phyloP scores from a whole-genome alignment of 2,888 invertebrate species.

The Hirtodrosophila duncani region DNA sequence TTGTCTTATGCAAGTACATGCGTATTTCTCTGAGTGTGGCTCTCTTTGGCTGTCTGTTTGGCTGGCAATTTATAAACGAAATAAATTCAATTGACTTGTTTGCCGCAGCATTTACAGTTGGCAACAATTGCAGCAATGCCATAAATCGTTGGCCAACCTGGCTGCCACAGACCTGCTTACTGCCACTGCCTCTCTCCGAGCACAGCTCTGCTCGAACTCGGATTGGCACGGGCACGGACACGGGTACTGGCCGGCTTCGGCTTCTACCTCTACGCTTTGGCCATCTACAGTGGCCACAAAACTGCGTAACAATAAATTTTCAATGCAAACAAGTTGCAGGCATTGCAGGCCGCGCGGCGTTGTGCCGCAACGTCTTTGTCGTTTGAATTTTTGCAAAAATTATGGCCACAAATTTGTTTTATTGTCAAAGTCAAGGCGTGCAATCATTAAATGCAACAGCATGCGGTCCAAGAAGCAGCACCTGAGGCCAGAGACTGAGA shows the following conservation, averaged over 20 bases:
- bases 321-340: slow-evolving; percentile 70
- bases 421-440: slow-evolving; percentile 74
- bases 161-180: neutral
- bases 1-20: too few relatives aligned
- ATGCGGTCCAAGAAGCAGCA: slow-evolving; percentile 62
- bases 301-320: slow-evolving; percentile 73
- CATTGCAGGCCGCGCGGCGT: slow-evolving; percentile 27
- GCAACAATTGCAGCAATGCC: slow-evolving; percentile 73
- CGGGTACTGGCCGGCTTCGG: too few relatives aligned
- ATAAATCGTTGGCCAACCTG: slow-evolving; percentile 64
- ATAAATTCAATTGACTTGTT: slow-evolving; percentile 74
- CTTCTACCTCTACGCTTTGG: slow-evolving; percentile 16
- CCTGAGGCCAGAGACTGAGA: too few relatives aligned
- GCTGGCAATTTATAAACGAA: slow-evolving; percentile 69
- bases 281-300: slow-evolving; percentile 37
- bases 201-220: too few relatives aligned
- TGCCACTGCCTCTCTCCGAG: too few relatives aligned
- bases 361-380: slow-evolving; percentile 55
- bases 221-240: neutral
- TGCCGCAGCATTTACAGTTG: slow-evolving; percentile 72
- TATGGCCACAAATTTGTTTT: slow-evolving; percentile 74
- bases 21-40: too few relatives aligned
- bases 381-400: slow-evolving; percentile 72
- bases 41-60: slow-evolving; percentile 19
- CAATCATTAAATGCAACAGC: slow-evolving; percentile 74